These are phyloP conservation scores for Bolinopsis microptera DNA, from an alignment of 37 sponge, comb jelly and placozoan genomes.

Conservation along the genomic window DNA sequence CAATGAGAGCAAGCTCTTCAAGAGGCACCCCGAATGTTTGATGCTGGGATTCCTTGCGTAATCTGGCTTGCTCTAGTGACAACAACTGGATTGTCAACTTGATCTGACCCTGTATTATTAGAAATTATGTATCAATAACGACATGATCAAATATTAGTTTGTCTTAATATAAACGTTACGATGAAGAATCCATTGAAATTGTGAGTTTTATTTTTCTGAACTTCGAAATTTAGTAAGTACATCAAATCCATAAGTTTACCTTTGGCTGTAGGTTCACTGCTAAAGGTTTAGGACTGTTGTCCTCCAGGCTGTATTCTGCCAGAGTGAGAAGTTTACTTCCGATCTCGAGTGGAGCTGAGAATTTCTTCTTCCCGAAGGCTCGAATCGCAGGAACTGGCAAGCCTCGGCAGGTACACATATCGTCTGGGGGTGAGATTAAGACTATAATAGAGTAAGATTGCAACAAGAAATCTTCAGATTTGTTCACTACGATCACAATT, in stretches of 20 bases:
- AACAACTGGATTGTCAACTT: conserved; percentile 40
- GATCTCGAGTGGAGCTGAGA: neutral
- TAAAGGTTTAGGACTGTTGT: conserved; percentile 54
- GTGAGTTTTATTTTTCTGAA: no score
- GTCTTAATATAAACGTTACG: no score
- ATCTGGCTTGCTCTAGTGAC: conserved; percentile 13
- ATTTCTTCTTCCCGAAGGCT: conserved; percentile 13
- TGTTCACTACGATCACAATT: no score
- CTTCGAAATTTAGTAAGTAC: no score
- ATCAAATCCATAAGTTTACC: no score
- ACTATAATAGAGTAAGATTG: no score
- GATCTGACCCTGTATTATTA: conserved; percentile 25
- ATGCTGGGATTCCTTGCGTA: conserved; percentile 56
- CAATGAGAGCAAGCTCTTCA: conserved; percentile 58
- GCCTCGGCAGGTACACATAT: conserved; percentile 29
- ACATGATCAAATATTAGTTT: no score
- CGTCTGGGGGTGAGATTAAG: neutral
- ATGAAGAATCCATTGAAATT: no score
- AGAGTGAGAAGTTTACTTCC: conserved; percentile 18
- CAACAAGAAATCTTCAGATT: no score
- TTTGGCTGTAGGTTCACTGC: conserved; percentile 12
- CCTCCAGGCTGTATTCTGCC: conserved; percentile 9
- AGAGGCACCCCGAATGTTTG: conserved; percentile 52
- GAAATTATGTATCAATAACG: no score
- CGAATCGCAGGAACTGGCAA: conserved; percentile 17